Evolutionary conservation across 2,888 invertebrate species (phyloP).

Genomic region (Blastobasis lacticolella): DNA sequence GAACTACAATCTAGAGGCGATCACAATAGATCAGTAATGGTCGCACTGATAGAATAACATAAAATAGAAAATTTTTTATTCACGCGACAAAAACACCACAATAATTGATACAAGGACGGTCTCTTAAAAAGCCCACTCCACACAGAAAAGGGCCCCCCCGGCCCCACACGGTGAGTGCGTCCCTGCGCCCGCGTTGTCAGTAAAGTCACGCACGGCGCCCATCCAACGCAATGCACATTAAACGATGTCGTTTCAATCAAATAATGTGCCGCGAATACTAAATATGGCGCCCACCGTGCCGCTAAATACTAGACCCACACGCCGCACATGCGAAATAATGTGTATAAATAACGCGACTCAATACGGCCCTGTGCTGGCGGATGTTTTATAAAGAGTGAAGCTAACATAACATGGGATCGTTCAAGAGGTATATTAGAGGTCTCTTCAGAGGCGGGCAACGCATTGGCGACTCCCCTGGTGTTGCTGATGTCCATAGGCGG

Average conservation of each 20-base stretch:
- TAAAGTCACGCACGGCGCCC: background rate
- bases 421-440: too few species aligned
- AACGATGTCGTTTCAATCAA: conserved; percentile 2
- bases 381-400: too few species aligned
- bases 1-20: too few species aligned
- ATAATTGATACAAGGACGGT: background rate
- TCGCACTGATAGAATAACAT: background rate
- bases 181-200: too few species aligned
- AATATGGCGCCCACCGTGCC: background rate
- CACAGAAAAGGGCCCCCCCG: background rate
- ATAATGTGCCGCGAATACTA: background rate
- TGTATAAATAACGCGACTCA: too few species aligned
- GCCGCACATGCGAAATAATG: too few species aligned
- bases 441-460: too few species aligned
- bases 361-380: too few species aligned
- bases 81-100: background rate
- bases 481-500: too few species aligned
- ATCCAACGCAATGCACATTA: background rate
- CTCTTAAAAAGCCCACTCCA: background rate
- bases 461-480: too few species aligned
- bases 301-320: background rate
- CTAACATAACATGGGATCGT: too few species aligned
- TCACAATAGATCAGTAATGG: too few species aligned
- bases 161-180: background rate
- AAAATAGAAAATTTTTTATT: background rate